Evolutionary conservation across 2,797 vertebrate species (phyloP), one percentile per base, ranked within the genome.

Genomic region (Falco biarmicus): DNA sequence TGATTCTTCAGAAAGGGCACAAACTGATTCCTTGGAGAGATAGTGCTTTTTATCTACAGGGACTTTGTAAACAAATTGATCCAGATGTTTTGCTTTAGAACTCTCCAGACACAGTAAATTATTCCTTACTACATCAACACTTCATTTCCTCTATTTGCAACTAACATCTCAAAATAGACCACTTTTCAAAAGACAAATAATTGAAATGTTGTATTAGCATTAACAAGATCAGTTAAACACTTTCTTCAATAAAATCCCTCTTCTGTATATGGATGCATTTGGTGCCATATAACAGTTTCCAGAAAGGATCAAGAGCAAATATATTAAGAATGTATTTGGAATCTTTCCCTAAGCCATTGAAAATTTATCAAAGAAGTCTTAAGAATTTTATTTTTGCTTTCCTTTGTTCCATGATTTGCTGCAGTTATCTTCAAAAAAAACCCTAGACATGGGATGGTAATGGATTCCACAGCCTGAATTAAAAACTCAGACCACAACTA

Each of bases 31-130:
- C 15, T 92, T 78, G 48, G 65, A 91, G 86, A 95, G 90, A 95
- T 92, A 96, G 70, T 50, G n/a, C 54, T 92, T 94, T 95, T 89
- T 87, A 94, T 97, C 92, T 95, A 76, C 89, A 65, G 77, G 56
- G 90, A 89, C 65, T 95, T 71, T 34, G 73, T 76, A 96, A 95
- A 91, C 80, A 75, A 95, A 77, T 69, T 54, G 93, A 92, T 83
- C 66, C 90, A 92, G 93, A 73, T 76, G 90, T 84, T 82, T 93
- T 41, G 3, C 76, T 83, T 93, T 91, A 75, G 22, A 93, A 82
- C 51, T 66, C 68, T 80, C 63, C 81, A 94, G 74, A 93, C 74
- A 59, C 12, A 54, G 56, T 75, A 84, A 68, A 66, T 82, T 93
- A 74, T 71, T 79, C 68, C 32, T 91, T 88, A 73, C 47, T 91